Conservation (phyloP, 2,113 vertebrate species). For the Lamprologus ornatipinnis region DNA sequence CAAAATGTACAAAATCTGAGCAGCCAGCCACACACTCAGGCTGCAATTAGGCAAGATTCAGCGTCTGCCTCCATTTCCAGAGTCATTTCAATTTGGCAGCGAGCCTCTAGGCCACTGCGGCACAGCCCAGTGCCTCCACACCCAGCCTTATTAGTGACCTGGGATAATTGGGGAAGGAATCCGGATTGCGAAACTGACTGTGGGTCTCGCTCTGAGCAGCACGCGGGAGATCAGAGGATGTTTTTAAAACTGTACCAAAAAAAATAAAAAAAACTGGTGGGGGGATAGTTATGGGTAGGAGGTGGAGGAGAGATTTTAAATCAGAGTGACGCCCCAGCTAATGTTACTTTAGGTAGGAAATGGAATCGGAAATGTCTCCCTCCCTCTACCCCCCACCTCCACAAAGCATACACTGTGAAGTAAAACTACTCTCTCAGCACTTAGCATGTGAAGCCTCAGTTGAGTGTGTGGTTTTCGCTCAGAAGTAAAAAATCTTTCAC, state of each 20-base stretch:
- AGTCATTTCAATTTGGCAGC: constrained; percentile 56
- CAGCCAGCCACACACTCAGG: constrained; percentile 12
- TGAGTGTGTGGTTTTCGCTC: not conserved
- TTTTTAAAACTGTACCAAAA: constrained; percentile 31
- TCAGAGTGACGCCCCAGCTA: constrained; percentile 25
- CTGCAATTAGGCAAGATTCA: constrained; percentile 55
- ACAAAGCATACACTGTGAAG: constrained; percentile 46
- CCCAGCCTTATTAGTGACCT: constrained; percentile 63
- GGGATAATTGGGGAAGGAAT: constrained; percentile 62
- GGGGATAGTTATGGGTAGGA: not conserved
- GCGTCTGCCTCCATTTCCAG: constrained; percentile 45
- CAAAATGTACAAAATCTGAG: not conserved
- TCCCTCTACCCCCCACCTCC: constrained; percentile 4
- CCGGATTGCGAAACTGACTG: not conserved
- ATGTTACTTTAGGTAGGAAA: constrained; percentile 40
- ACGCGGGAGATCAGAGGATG: constrained; percentile 29
- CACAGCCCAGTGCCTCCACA: constrained; percentile 60
- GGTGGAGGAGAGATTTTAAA: constrained; percentile 22
- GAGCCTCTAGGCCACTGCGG: constrained; percentile 51
- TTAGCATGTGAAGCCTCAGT: not conserved
- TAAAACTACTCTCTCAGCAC: constrained; percentile 27
- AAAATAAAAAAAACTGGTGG: not conserved
- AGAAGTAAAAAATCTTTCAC: not conserved
- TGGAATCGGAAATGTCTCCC: constrained; percentile 40
- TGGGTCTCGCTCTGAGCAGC: constrained; percentile 29